Percentiles rank a stretch among this genome's conserved stretches.
These are phyloP conservation scores for Amorpha juglandis DNA, from an alignment of 2,888 invertebrate genomes.

Conservation along the genomic window DNA sequence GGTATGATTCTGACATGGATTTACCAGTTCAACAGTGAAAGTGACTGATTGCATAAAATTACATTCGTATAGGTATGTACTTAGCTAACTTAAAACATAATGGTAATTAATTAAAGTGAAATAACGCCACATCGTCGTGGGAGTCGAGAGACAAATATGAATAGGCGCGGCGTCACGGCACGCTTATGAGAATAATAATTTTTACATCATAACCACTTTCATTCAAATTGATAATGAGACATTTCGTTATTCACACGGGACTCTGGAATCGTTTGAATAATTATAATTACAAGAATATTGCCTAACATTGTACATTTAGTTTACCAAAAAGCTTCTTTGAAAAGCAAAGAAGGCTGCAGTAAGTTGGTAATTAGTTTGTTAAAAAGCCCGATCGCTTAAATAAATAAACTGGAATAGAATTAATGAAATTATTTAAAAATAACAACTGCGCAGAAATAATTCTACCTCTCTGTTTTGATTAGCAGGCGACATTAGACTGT, in stretches of 20 bases:
- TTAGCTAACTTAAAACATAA: conserved; percentile 53
- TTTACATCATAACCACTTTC: conserved; percentile 69
- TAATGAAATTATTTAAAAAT: too few species aligned
- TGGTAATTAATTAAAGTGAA: conserved; percentile 64
- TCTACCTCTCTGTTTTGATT: too few species aligned
- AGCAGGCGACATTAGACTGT: too few species aligned
- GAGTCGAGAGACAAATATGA: conserved; percentile 79
- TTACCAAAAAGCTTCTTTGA: too few species aligned
- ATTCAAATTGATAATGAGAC: conserved; percentile 49
- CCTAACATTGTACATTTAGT: not conserved
- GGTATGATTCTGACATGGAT: not conserved
- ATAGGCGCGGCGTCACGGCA: conserved; percentile 65
- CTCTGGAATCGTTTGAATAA: not conserved
- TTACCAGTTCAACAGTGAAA: conserved; percentile 45
- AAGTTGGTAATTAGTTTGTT: too few species aligned
- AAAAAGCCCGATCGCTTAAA: too few species aligned
- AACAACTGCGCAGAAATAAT: too few species aligned
- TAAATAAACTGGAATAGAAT: too few species aligned
- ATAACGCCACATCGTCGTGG: conserved; percentile 70
- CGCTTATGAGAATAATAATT: conserved; percentile 61
- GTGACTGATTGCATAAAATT: conserved; percentile 51
- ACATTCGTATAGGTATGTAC: conserved; percentile 26
- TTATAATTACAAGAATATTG: too few species aligned
- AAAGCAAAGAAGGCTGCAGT: too few species aligned
- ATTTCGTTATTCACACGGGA: conserved; percentile 23